Evolutionary conservation across 2,888 invertebrate genomes (phyloP).

Genomic region (Clistopyga incitator): DNA sequence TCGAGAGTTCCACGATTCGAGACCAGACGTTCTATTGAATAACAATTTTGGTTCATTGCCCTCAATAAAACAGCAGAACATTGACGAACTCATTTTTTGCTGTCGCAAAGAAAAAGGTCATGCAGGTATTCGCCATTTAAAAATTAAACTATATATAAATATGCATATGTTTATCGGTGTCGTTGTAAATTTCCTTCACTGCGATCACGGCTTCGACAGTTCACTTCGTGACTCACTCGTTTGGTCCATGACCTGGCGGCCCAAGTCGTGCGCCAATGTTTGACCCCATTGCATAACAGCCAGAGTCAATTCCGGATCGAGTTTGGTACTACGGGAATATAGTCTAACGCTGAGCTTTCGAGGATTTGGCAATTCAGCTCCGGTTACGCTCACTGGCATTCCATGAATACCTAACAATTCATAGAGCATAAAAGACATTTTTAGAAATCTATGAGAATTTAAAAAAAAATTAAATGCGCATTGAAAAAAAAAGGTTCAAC

Average conservation of each 20-base stretch:
- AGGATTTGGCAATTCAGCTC: slow-evolving; percentile 80
- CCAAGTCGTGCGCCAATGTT: slow-evolving; percentile 87
- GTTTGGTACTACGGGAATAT: slow-evolving; percentile 78
- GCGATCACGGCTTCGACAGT: background rate
- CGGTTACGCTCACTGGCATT: slow-evolving; percentile 79
- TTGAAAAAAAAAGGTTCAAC: too few species aligned
- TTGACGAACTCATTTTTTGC: slow-evolving; percentile 16
- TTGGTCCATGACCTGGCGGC: slow-evolving; percentile 82
- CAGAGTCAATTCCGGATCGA: slow-evolving; percentile 81
- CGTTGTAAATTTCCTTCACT: background rate
- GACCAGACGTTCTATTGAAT: background rate
- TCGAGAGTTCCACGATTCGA: background rate
- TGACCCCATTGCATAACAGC: slow-evolving; percentile 87
- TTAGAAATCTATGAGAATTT: background rate
- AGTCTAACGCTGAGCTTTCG: slow-evolving; percentile 79
- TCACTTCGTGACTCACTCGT: slow-evolving; percentile 81
- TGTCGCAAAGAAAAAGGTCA: background rate
- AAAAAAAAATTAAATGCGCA: background rate
- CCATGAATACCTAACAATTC: slow-evolving; percentile 78
- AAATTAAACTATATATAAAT: background rate
- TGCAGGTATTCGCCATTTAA: background rate
- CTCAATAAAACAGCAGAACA: background rate
- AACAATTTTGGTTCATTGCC: background rate
- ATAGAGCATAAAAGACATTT: background rate
- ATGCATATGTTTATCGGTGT: background rate